A percentile compares a stretch with the other conserved stretches of the same genome.
Conservation (phyloP, 2,113 vertebrate genomes). For the Laticauda colubrina region DNA sequence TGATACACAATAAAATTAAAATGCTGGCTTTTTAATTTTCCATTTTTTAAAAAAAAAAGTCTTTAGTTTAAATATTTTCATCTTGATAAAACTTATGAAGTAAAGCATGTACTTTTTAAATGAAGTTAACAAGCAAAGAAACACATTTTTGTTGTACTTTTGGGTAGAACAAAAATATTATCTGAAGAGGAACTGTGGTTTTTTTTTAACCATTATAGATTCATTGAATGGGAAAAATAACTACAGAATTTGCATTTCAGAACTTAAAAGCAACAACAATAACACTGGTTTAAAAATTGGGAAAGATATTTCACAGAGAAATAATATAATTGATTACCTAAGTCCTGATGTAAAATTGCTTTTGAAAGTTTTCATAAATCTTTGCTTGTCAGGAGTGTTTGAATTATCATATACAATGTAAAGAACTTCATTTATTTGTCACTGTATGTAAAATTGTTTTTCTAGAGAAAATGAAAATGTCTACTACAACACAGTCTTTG, state of each 20-base stretch:
- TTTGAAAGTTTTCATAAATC: constrained; percentile 41
- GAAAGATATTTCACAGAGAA: not conserved
- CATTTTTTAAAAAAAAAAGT: not conserved
- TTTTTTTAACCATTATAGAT: not conserved
- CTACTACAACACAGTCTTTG: constrained; percentile 41
- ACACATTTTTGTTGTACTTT: not conserved
- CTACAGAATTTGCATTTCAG: not conserved
- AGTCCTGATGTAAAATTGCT: not conserved
- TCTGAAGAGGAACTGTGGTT: not conserved
- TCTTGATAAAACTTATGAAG: not conserved
- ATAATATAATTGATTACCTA: not conserved
- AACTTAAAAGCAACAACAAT: not conserved
- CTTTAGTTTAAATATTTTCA: not conserved
- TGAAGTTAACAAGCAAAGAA: not conserved
- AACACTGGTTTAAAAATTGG: not conserved
- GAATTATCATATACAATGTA: constrained; percentile 30
- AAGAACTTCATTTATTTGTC: constrained; percentile 34
- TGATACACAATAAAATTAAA: not conserved
- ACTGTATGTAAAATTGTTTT: constrained; percentile 51
- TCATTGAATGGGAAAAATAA: not conserved
- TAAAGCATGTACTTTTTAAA: not conserved
- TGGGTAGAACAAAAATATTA: not conserved
- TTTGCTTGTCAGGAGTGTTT: constrained; percentile 20
- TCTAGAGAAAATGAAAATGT: constrained; percentile 50
- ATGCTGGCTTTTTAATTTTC: not conserved